Evolutionary conservation across 1,140 invertebrate genomes (phyloP).

Genomic region (Aphidius ervi): DNA sequence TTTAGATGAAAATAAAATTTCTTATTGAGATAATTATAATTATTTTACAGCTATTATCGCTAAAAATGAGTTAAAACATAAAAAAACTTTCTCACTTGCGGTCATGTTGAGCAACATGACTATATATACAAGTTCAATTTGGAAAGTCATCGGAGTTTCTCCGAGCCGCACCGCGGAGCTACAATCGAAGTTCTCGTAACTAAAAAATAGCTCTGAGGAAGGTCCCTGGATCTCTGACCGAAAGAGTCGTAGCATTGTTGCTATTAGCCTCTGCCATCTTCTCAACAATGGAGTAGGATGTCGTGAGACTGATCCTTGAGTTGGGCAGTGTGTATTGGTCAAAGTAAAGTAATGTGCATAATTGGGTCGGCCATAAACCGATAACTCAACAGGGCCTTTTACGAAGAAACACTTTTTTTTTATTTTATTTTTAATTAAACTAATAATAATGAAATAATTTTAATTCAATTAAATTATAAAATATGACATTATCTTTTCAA

Average conservation of each 20-base stretch:
- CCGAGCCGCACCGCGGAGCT: slow-evolving; percentile 36
- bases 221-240: slow-evolving; percentile 39
- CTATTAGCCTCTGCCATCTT: slow-evolving; percentile 31
- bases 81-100: too few relatives aligned
- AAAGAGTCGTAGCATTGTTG: slow-evolving; percentile 32
- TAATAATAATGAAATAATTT: too few relatives aligned
- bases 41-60: too few relatives aligned
- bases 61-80: too few relatives aligned
- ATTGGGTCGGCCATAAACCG: neutral
- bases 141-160: slow-evolving; percentile 16
- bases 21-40: too few relatives aligned
- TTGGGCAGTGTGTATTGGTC: slow-evolving; percentile 36
- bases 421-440: too few relatives aligned
- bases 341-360: slow-evolving; percentile 37
- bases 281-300: slow-evolving; percentile 28
- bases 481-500: too few relatives aligned
- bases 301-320: slow-evolving; percentile 31
- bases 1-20: too few relatives aligned
- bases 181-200: slow-evolving; percentile 34
- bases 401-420: slow-evolving; percentile 31
- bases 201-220: slow-evolving; percentile 37
- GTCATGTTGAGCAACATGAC: too few relatives aligned
- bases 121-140: too few relatives aligned
- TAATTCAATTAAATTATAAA: too few relatives aligned
- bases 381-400: slow-evolving; percentile 38